phyloP scores from a whole-genome alignment of 2,797 vertebrate species.

The Spinus olivaceus region DNA sequence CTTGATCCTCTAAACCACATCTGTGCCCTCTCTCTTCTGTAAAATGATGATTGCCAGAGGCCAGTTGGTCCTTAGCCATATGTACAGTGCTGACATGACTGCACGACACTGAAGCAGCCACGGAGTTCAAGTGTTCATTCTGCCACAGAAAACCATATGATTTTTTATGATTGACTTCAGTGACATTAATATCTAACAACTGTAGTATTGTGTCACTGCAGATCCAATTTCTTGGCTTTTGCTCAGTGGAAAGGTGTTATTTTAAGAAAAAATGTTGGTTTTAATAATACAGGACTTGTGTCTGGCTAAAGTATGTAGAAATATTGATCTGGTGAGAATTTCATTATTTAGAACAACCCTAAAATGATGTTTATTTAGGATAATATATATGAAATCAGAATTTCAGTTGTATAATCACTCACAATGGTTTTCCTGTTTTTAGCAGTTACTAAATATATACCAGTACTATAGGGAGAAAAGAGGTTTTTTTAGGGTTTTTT shows the following conservation, averaged over 20 bases:
- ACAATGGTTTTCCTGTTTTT: conserved; percentile 30
- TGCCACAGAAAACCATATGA: background rate
- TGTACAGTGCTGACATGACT: background rate
- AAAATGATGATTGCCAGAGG: background rate
- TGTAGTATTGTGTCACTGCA: background rate
- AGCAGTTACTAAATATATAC: background rate
- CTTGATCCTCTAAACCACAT: background rate
- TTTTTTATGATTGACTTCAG: background rate
- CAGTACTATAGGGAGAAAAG: background rate
- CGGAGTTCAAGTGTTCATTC: background rate
- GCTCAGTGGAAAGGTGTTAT: background rate
- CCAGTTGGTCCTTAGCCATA: background rate
- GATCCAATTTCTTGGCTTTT: background rate
- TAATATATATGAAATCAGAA: background rate
- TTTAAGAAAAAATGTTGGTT: background rate
- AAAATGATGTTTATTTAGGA: background rate
- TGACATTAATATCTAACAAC: background rate
- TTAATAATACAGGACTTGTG: background rate
- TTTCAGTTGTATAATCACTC: background rate
- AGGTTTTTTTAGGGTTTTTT: accelerated
- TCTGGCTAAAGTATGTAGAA: background rate
- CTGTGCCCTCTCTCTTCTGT: background rate
- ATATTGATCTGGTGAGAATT: background rate
- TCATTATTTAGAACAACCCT: background rate
- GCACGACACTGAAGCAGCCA: background rate